Base-by-base conservation (phyloP, 2,797 vertebrate species). In the Megalops cyprinoides region DNA sequence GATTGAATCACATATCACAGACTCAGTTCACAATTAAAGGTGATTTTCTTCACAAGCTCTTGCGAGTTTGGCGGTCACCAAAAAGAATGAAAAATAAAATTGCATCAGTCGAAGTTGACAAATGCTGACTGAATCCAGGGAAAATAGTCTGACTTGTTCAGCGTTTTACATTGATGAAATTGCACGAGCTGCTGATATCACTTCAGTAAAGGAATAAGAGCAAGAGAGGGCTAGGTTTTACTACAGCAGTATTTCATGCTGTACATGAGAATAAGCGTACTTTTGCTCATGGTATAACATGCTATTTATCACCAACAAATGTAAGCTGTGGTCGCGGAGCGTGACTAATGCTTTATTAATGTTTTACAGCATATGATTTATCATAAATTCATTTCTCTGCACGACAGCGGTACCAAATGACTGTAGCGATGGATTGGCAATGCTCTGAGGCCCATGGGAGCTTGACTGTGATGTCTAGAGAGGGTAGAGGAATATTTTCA, bases 321-420 rank as follows among this genome's bases (percentile, higher is more conserved):
- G 25, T 34, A 5, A n/a, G 8, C 39, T 18, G n/a, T 42, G 1
- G 62, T 9, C 31, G 1, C 37, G 31, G 62, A 65, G 75, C 84
- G 62, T 85, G 83, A 87, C 84, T 81, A 81, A 84, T 84, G 81
- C 85, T 88, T 88, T 81, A 84, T 90, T 86, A 88, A 84, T 83
- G 85, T 82, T 69, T 77, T 81, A 84, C 82, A 87, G 88, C 87
- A 85, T 79, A 87, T 87, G 88, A 88, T 91, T 88, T 89, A 86
- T 88, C 83, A 87, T 86, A 53, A 55, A 83, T 77, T 84, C 76
- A 78, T 83, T 90, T 88, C 85, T 86, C 89, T 46, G 80, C 76
- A 75, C 77, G 80, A 80, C 85, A 80, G 78, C 84, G 82, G 89
- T 88, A 88, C 78, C 86, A 84, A 88, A 91, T 81, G 87, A 82